These are phyloP conservation scores for Hormaphis cornu DNA, from an alignment of 1,140 invertebrate species.

Conservation along the genomic window DNA sequence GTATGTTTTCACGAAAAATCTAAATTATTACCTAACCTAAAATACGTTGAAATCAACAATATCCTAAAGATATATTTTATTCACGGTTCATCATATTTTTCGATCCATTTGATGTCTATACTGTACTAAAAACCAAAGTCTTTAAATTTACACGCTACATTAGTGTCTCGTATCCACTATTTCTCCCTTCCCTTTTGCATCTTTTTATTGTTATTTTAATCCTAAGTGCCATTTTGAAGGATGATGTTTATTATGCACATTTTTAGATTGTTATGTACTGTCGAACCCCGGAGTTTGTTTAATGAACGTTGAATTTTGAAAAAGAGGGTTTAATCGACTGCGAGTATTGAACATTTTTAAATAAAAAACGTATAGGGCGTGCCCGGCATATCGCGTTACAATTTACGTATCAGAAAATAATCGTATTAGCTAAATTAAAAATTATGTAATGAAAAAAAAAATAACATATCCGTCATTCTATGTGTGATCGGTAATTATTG, in stretches of 20 bases:
- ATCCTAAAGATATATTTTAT: conserved; percentile 14
- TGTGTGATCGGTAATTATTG: conserved; percentile 28
- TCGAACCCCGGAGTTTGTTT: conserved; percentile 26
- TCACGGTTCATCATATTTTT: conserved; percentile 28
- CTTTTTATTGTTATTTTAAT: conserved; percentile 32
- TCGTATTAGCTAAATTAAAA: conserved; percentile 32
- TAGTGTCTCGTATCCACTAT: conserved; percentile 27
- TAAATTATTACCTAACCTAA: not conserved
- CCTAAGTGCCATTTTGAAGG: conserved; percentile 23
- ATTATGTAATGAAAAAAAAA: conserved; percentile 18
- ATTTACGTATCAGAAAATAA: conserved; percentile 30
- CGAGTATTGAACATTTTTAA: conserved; percentile 30
- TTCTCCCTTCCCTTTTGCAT: not conserved
- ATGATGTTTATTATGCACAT: conserved; percentile 32
- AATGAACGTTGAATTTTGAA: conserved; percentile 30
- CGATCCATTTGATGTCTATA: conserved; percentile 30
- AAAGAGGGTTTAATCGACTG: conserved; percentile 17
- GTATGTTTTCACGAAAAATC: not conserved
- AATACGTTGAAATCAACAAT: not conserved
- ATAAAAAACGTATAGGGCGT: conserved; percentile 31
- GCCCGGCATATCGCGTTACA: conserved; percentile 15
- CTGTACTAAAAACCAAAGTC: conserved; percentile 30
- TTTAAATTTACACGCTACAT: conserved; percentile 33
- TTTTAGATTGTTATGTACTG: conserved; percentile 10
- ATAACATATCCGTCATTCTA: conserved; percentile 23